Conservation (phyloP, 2,888 invertebrate species). For the Dorcus parallelipipedus region DNA sequence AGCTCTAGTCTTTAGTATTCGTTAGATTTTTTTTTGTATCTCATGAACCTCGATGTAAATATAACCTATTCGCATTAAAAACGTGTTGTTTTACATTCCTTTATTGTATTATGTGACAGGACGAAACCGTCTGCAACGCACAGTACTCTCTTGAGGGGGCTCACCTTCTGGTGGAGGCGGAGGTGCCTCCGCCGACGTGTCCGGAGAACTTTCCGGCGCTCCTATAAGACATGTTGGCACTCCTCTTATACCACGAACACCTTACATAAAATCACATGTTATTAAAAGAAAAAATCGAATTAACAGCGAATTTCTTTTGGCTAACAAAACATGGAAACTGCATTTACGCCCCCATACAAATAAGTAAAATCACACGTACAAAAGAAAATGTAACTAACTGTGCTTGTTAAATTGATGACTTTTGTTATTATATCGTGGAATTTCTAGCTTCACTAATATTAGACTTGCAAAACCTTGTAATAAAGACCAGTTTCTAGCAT, state of each 20-base stretch:
- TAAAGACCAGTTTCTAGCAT: too few species aligned
- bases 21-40: background rate
- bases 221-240: constrained; percentile 48
- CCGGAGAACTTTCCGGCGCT: constrained; percentile 38
- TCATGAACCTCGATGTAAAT: background rate
- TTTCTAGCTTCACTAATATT: too few species aligned
- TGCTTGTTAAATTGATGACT: background rate
- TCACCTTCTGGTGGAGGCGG: constrained; percentile 43
- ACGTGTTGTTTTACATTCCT: background rate
- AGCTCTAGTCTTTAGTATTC: too few species aligned
- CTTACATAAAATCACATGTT: constrained; percentile 30
- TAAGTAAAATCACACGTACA: background rate
- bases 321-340: too few species aligned
- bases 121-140: constrained; percentile 45
- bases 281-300: background rate
- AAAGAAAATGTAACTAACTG: constrained; percentile 16
- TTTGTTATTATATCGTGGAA: too few species aligned
- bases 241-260: constrained; percentile 41
- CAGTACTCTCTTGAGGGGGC: constrained; percentile 45
- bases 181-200: constrained; percentile 43
- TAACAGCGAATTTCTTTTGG: too few species aligned
- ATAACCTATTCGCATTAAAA: background rate
- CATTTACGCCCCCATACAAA: background rate
- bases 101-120: constrained; percentile 44
- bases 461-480: too few species aligned